Conservation (phyloP, 2,888 invertebrate genomes). For the Prosopocoilus inquinatus region DNA sequence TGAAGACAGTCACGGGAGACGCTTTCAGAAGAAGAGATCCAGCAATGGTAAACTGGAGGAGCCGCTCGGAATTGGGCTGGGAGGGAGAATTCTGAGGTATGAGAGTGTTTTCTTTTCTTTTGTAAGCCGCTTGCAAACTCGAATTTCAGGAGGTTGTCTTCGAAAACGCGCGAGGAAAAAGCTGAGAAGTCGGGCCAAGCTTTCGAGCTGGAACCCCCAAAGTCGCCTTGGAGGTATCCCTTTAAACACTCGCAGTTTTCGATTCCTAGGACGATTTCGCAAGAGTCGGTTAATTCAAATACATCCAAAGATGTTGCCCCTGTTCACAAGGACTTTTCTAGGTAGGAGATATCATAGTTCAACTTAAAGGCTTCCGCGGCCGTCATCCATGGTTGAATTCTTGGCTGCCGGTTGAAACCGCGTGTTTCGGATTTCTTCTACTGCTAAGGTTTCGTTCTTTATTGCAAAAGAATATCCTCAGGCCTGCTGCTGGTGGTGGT, state of each 20-base stretch:
- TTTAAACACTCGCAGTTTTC: constrained; percentile 18
- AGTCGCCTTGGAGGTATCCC: constrained; percentile 75
- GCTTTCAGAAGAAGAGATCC: constrained; percentile 59
- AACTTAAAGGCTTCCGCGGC: no score
- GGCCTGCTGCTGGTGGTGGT: no score
- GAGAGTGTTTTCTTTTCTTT: not conserved
- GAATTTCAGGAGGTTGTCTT: constrained; percentile 61
- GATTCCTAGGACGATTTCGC: constrained; percentile 26
- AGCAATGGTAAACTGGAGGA: constrained; percentile 56
- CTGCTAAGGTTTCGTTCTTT: no score
- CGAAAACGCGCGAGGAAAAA: constrained; percentile 63
- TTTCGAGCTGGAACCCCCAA: constrained; percentile 67
- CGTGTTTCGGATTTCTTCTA: no score
- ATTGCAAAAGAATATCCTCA: no score
- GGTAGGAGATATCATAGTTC: constrained; percentile 29
- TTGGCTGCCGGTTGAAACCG: no score
- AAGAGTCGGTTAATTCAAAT: constrained; percentile 55
- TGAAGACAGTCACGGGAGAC: constrained; percentile 77
- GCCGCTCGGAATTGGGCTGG: constrained; percentile 57
- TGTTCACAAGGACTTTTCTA: constrained; percentile 47
- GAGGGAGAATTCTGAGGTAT: constrained; percentile 70
- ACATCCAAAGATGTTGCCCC: constrained; percentile 54
- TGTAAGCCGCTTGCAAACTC: not conserved
- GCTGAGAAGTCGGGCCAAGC: constrained; percentile 61
- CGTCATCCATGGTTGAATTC: no score